Percentiles rank a stretch among this genome's conserved stretches.
Evolutionary conservation across 2,797 vertebrate genomes (phyloP).

Genomic region (Thaleichthys pacificus): DNA sequence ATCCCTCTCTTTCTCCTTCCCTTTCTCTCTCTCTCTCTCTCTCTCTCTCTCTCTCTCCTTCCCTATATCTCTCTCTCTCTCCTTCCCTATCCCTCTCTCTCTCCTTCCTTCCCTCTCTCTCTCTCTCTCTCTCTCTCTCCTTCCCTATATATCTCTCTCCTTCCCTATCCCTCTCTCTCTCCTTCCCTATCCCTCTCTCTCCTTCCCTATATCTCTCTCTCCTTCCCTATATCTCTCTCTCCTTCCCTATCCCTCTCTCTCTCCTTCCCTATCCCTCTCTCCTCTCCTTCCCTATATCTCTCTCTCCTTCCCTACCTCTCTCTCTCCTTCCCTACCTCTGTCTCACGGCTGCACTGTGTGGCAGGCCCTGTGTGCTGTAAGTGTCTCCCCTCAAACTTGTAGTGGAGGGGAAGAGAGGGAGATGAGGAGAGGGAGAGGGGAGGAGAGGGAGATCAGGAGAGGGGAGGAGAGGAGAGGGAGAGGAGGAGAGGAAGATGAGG

Average conservation of each 20-base stretch:
- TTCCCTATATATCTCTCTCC: too few relatives aligned
- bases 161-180: too few relatives aligned
- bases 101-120: too few relatives aligned
- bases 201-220: not conserved
- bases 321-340: too few relatives aligned
- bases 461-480: slow-evolving; percentile 9
- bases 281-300: too few relatives aligned
- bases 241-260: not conserved
- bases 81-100: not conserved
- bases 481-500: slow-evolving; percentile 38
- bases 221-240: not conserved
- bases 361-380: too few relatives aligned
- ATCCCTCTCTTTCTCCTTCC: slow-evolving; percentile 2
- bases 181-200: slow-evolving; percentile 1
- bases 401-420: not conserved
- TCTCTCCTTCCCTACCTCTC: too few relatives aligned
- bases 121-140: too few relatives aligned
- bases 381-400: too few relatives aligned
- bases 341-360: too few relatives aligned
- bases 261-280: not conserved
- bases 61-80: not conserved
- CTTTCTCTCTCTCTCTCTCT: not conserved
- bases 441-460: slow-evolving; percentile 30
- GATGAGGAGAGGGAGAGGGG: slow-evolving; percentile 16
- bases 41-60: not conserved